Evolutionary conservation across 2,113 vertebrate genomes (phyloP).

Genomic region (Ciconia boyciana): DNA sequence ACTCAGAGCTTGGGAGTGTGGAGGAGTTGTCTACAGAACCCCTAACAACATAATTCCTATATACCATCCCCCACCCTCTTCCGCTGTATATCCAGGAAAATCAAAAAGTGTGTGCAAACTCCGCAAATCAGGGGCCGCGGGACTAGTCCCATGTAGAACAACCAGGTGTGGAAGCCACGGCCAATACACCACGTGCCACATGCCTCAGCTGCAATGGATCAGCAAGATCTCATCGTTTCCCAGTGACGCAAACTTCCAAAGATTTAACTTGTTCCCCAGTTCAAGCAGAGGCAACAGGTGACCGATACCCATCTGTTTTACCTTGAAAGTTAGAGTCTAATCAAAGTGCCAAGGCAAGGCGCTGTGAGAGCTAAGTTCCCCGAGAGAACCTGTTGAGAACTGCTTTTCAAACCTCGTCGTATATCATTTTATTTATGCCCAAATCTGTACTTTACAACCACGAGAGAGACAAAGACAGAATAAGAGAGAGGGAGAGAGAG

Average conservation of each 20-base stretch:
- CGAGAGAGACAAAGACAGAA: slow-evolving; percentile 65
- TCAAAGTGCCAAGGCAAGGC: slow-evolving; percentile 19
- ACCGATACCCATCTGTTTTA: not conserved
- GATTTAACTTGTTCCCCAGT: not conserved
- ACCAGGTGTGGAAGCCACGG: not conserved
- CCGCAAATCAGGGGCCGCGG: slow-evolving; percentile 14
- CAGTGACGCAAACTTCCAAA: not conserved
- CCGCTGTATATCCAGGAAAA: not conserved
- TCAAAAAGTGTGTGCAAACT: slow-evolving; percentile 49
- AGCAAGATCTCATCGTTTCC: not conserved
- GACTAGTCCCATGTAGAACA: not conserved
- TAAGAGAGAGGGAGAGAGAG: slow-evolving; percentile 19
- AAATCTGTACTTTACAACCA: slow-evolving; percentile 72
- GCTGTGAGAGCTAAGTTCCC: slow-evolving; percentile 12
- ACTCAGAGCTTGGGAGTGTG: not conserved
- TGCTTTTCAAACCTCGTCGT: slow-evolving; percentile 55
- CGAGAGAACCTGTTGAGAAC: slow-evolving; percentile 56
- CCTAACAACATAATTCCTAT: not conserved
- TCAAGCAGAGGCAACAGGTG: not conserved
- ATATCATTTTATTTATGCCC: slow-evolving; percentile 33
- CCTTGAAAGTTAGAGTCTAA: not conserved
- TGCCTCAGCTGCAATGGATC: not conserved
- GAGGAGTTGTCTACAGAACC: not conserved
- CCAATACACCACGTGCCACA: not conserved
- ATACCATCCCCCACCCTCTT: not conserved